Base-by-base conservation (phyloP, 2,888 invertebrate genomes). In the Melanargia galathea region DNA sequence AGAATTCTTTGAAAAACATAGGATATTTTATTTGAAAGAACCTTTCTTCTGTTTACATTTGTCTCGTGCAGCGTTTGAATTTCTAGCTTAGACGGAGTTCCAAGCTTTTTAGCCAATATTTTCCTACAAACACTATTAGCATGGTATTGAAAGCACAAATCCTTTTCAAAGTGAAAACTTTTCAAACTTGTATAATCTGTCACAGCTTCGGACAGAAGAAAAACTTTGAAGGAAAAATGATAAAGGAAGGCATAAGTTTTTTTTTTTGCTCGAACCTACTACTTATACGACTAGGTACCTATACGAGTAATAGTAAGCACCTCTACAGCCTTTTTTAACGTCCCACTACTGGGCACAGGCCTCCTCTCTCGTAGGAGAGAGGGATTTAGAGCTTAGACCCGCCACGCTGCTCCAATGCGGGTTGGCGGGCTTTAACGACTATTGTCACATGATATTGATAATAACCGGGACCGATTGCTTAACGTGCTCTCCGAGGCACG, bases 41-140 rank as follows among this genome's bases (percentile, higher is more conserved):
- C 8, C 30, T 30, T 8, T 30, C 2, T 10, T 18, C 40, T 45
- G 43, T 13, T 56, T 18, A 16, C 48, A 38, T 46, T 57, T 46
- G 38, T 49, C 30, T 16, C 11, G 16, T 24, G 16, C 35, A 49
- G 38, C 11, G 51, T 22, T 24, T 22, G 5, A 43, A 18, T 49
- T 62, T 11, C 22, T 55, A 16, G 55, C 40, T 55, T 2, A 26
- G 18, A 16, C 40, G 16, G 43, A 55, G 26, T 26, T 43, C 26
- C 1, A 16, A 55, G 38, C 38, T 38, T 24, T 18, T 16, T 26
- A 16, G 24, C 43, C 20, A 58, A 46, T 46, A 33, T 46, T 46
- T 58, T 33, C 22, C 58, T 13, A 45, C 22, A 46, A 58, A 58
- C 26, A 33, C 45, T 58, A 58, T 58, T 58, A 46, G 30, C 24